Evolutionary conservation across 2,797 vertebrate species (phyloP), one percentile per base, ranked within the genome.

Genomic region (Nyctalus aviator): DNA sequence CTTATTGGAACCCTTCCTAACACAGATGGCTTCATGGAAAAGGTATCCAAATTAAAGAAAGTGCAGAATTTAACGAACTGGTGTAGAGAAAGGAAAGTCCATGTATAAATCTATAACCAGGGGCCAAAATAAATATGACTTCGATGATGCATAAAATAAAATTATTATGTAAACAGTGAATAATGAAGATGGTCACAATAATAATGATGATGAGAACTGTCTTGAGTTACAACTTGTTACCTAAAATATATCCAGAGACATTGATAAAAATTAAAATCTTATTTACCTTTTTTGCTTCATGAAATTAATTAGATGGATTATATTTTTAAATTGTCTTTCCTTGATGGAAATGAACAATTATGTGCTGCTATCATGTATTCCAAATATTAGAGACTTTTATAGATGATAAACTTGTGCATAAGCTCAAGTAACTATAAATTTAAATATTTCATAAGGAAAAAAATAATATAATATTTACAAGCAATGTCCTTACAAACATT

Each of bases 11-110:
- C 12, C 30, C 35, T 93, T 94, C 68, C 62, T 93, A 8, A 92
- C 64, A 76, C 93, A 96, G 96, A 97, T 93, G 85, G 94, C n/a
- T 93, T 95, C 66, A 79, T 35, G 17, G 55, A 79, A 93, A 94
- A 92, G 46, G 37, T 83, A 92, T 97, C 94, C 94, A 97, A 94
- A 90, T 41, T 71, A 20, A 94, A 90, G 73, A 83, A 91, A 92
- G 50, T 66, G 66, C 23, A 90, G 41, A 66, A 59, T 41, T 88
- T 91, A 96, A 94, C 91, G 41, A 94, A 81, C 32, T 73, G 14
- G 41, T n/a, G 8, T 46, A 64, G 23, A 23, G 25, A 94, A 10
- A 85, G 46, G 18, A 75, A 95, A 77, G 21, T 10, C 86, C 64
- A 25, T 32, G 3, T 64, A 66, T 48, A 5, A 84, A 79, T 30